phyloP scores from a whole-genome alignment of 2,113 vertebrate species.

The Centropus unirufus region DNA sequence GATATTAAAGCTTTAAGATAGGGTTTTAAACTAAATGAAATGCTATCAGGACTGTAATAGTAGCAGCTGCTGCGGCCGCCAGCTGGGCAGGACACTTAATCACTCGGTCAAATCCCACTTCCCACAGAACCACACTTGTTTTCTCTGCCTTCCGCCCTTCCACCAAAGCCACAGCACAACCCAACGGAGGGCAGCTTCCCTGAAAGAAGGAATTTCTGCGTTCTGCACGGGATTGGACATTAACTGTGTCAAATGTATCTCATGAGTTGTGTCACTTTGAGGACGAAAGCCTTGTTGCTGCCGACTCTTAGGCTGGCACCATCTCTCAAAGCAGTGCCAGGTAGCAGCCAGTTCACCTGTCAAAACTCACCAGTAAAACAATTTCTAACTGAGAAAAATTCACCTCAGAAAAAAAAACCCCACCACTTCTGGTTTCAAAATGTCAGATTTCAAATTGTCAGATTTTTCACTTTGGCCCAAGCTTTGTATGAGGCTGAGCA shows the following conservation, averaged over 20 bases:
- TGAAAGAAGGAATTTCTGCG: background rate
- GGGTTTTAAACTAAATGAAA: conserved; percentile 52
- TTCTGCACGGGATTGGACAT: background rate
- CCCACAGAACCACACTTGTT: background rate
- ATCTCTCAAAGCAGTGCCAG: background rate
- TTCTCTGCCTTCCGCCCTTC: background rate
- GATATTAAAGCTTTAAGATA: conserved; percentile 47
- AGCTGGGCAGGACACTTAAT: conserved; percentile 35
- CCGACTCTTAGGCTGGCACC: background rate
- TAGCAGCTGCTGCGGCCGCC: conserved; percentile 26
- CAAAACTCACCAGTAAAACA: background rate
- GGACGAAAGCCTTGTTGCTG: background rate
- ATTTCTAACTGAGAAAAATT: background rate
- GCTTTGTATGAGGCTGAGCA: background rate
- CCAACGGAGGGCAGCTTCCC: background rate
- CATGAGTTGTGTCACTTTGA: background rate
- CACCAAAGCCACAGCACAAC: accelerated
- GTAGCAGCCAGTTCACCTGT: background rate
- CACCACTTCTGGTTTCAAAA: background rate
- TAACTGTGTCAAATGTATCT: accelerated
- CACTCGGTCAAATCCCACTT: background rate
- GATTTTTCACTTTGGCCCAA: background rate
- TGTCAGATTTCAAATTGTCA: background rate
- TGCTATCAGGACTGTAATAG: conserved; percentile 14
- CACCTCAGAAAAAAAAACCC: background rate